A percentile compares a stretch with the other conserved stretches of the same genome.
phyloP scores from a whole-genome alignment of 2,888 invertebrate species.

The Cryptocheilus praepositus region DNA sequence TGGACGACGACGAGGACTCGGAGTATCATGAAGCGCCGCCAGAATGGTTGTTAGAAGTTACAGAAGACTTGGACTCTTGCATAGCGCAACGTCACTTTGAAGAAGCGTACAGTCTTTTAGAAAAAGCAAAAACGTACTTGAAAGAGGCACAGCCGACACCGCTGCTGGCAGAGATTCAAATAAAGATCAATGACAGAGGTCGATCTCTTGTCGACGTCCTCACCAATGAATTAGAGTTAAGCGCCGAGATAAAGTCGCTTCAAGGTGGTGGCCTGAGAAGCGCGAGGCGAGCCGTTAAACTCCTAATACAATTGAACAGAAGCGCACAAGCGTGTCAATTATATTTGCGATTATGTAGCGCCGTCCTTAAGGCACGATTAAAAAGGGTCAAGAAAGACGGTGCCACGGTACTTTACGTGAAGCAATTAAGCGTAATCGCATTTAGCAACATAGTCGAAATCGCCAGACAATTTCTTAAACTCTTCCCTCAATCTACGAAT shows the following conservation, averaged over 20 bases:
- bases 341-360: slow-evolving; percentile 88
- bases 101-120: slow-evolving; percentile 89
- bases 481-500: slow-evolving; percentile 86
- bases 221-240: slow-evolving; percentile 91
- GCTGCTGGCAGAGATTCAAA: slow-evolving; percentile 76
- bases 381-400: slow-evolving; percentile 89
- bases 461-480: slow-evolving; percentile 84
- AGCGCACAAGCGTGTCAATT: slow-evolving; percentile 88
- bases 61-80: slow-evolving; percentile 95
- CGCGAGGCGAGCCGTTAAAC: slow-evolving; percentile 87
- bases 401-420: slow-evolving; percentile 86
- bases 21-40: slow-evolving; percentile 76
- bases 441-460: slow-evolving; percentile 89
- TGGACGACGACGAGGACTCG: slow-evolving; percentile 61
- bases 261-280: slow-evolving; percentile 92
- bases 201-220: slow-evolving; percentile 89
- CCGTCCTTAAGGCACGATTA: slow-evolving; percentile 87
- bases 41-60: slow-evolving; percentile 93
- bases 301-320: slow-evolving; percentile 87
- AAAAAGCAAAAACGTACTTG: slow-evolving; percentile 80
- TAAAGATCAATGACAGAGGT: slow-evolving; percentile 77
- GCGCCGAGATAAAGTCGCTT: slow-evolving; percentile 89
- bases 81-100: slow-evolving; percentile 97
- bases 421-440: slow-evolving; percentile 88
- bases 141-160: slow-evolving; percentile 72